phyloP scores from a whole-genome alignment of 2,888 invertebrate species.

The Ochropleura plecta region DNA sequence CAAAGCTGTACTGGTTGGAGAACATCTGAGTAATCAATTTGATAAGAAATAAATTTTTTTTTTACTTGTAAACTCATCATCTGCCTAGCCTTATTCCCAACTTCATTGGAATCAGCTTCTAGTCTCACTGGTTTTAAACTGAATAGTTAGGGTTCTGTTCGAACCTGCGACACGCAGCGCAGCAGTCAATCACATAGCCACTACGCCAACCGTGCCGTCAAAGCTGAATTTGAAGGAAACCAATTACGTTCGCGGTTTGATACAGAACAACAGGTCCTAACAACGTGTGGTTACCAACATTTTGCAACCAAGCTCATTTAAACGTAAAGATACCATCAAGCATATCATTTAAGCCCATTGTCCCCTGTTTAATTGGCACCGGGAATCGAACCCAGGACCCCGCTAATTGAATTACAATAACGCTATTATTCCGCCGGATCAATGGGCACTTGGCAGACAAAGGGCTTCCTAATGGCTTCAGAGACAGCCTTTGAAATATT shows the following conservation, averaged over 20 bases:
- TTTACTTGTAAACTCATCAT: no score
- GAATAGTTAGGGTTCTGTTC: no score
- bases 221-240: background rate
- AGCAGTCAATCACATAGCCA: no score
- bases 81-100: no score
- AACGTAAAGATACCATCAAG: conserved; percentile 44
- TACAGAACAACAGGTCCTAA: background rate
- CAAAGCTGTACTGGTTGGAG: no score
- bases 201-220: no score
- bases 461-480: conserved; percentile 56
- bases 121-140: no score
- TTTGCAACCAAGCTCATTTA: conserved; percentile 29
- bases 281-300: conserved; percentile 28
- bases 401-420: conserved; percentile 76
- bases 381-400: conserved; percentile 69
- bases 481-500: conserved; percentile 52
- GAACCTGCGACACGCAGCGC: no score
- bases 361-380: conserved; percentile 70
- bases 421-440: conserved; percentile 68
- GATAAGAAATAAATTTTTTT: no score
- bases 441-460: conserved; percentile 65
- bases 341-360: conserved; percentile 71
- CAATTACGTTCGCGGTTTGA: background rate
- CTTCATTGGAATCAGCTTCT: no score
- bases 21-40: no score